Percentiles rank a stretch among this genome's conserved stretches.
phyloP scores from a whole-genome alignment of 2,888 invertebrate species.

The Drosophila engyochracea region DNA sequence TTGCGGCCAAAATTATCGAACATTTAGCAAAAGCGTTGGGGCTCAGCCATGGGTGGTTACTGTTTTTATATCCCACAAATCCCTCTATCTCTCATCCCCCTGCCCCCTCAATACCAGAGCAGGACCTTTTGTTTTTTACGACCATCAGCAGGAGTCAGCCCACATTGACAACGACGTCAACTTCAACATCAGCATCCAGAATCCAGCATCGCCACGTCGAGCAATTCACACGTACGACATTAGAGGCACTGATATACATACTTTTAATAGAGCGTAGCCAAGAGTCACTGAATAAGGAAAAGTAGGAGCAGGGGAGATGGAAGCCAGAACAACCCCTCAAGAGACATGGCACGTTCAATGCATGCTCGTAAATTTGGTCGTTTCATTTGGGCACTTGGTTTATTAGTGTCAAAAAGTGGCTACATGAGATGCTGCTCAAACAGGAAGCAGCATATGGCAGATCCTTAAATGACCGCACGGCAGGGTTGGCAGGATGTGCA shows the following conservation, averaged over 20 bases:
- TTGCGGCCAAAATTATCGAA: constrained; percentile 79
- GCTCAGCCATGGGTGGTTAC: constrained; percentile 68
- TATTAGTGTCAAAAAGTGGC: constrained; percentile 45
- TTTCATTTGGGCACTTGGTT: constrained; percentile 48
- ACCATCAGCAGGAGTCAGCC: constrained; percentile 55
- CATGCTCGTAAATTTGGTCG: constrained; percentile 46
- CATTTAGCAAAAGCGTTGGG: constrained; percentile 75
- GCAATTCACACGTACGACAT: constrained; percentile 73
- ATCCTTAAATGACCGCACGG: constrained; percentile 43
- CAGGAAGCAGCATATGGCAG: constrained; percentile 38
- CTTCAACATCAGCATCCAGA: constrained; percentile 10
- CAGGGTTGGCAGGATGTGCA: constrained; percentile 29
- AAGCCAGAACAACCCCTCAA: constrained; percentile 23
- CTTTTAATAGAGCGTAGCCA: constrained; percentile 52
- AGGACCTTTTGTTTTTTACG: constrained; percentile 63
- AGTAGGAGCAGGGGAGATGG: background rate
- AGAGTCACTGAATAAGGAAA: background rate
- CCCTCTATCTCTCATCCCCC: background rate
- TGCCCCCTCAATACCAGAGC: background rate
- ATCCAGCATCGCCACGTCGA: constrained; percentile 32
- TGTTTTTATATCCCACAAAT: constrained; percentile 50
- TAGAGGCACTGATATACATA: constrained; percentile 74
- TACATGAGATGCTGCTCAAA: constrained; percentile 7
- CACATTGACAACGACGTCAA: constrained; percentile 31
- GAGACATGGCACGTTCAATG: constrained; percentile 41